Base-by-base conservation (phyloP, 1,140 invertebrate genomes). In the Drosophila navojoa region DNA sequence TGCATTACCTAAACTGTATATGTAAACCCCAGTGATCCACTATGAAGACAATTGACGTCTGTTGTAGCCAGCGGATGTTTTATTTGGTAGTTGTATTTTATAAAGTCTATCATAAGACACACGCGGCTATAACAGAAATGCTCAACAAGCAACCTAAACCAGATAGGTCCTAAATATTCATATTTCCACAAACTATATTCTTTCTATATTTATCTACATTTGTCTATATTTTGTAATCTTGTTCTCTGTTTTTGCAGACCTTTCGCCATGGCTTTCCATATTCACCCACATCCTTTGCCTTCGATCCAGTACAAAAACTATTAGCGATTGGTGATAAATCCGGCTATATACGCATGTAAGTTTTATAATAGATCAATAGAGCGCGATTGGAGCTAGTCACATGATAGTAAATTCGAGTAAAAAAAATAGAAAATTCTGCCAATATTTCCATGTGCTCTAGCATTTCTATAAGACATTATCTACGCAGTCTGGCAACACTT, bases 231-330 rank as follows among this genome's bases (percentile, higher is more conserved):
- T 6, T 35, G n/a, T 52, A 22, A 22, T 22, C 45, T 16, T 9
- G 3, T 27, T 16, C 4, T 47, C 32, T 5, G 45, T 1, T 80
- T 93, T 96, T 96, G 16, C 96, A 99, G 98, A 99, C 98, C 81
- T 98, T 98, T 91, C 95, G 98, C 44, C 98, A 99, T 96, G 99
- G 99, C 80, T 99, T 99, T 94, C 99, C 99, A 71, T 97, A 98
- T 93, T 97, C 99, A 84, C 98, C 99, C 45, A 98, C 98, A 73
- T 97, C 98, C 44, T 93, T 99, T 92, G 98, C 98, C 50, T 99
- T 97, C 94, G 99, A 99, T 94, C 98, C 98, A 47, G 96, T 99
- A 79, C 99, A 99, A 93, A 97, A 96, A 93, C 94, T 99, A 54
- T 94, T 99, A 87, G 99, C 98, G 42, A 98, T 99, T 92, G 99